A percentile compares a stretch with the other conserved stretches of the same genome.
Conservation (phyloP, 2,797 vertebrate genomes). For the Discoglossus pictus region DNA sequence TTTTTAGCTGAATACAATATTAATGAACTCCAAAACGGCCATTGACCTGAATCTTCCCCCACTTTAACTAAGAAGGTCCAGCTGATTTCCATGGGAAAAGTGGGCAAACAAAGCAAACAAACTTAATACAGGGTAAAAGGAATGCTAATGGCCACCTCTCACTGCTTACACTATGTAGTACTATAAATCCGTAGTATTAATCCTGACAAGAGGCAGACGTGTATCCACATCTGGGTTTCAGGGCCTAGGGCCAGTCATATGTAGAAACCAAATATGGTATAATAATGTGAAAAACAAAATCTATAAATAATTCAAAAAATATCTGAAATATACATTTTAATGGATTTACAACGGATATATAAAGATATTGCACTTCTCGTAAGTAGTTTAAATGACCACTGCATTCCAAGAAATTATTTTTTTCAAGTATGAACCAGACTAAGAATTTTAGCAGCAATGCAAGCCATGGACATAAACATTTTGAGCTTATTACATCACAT, state of each 20-base stretch:
- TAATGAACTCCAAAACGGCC: constrained; percentile 27
- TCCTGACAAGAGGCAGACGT: background rate
- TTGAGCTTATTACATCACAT: too few relatives aligned
- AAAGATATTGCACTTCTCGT: too few relatives aligned
- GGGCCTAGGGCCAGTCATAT: too few relatives aligned
- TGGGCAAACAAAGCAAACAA: background rate
- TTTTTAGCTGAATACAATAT: constrained; percentile 14
- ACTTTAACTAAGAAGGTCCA: constrained; percentile 8
- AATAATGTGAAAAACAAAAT: constrained; percentile 3
- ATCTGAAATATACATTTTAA: too few relatives aligned
- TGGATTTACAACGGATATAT: too few relatives aligned
- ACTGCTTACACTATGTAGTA: constrained; percentile 15
- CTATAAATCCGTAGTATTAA: background rate
- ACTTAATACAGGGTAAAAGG: background rate
- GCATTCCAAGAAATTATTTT: too few relatives aligned
- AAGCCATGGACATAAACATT: too few relatives aligned
- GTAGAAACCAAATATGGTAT: constrained; percentile 5
- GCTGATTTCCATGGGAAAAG: constrained; percentile 19
- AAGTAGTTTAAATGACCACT: too few relatives aligned
- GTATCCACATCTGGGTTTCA: constrained; percentile 15
- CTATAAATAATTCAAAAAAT: constrained; percentile 5
- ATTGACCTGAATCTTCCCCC: constrained; percentile 18
- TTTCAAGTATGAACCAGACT: too few relatives aligned
- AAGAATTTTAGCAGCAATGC: too few relatives aligned
- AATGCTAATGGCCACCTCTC: constrained; percentile 2